Evolutionary conservation across 64 coral and sea anemone species (phyloP), one percentile per base, ranked within the genome.

Genomic region (Actinia equina): DNA sequence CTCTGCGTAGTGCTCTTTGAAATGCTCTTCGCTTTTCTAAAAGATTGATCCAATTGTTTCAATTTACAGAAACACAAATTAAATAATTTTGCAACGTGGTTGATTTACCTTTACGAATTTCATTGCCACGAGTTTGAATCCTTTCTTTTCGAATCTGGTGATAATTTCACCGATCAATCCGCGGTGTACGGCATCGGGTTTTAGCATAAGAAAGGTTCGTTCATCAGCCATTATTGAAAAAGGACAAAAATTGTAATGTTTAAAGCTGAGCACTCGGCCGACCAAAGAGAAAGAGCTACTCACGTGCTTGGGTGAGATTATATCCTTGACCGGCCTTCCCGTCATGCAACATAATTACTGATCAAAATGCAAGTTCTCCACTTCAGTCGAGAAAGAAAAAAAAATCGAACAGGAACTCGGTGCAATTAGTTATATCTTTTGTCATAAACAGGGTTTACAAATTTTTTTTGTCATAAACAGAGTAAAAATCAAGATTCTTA

Each of bases 81-180:
- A 65, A 6, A 65, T 1, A 2, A 0, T 42, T n/a, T n/a, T 49
- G 17, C 41, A 7, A 44, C 7, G 19, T 18, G 59, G 19, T 58
- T 19, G 16, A 25, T 6, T 58, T 78, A 98, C 96, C 93, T 98
- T 83, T 43, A 88, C 85, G 12, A 98, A 98, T 79, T 98, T 98
- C 88, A 98, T 95, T 26, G 96, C 96, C 86, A 98, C 96, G 62
- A 98, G 85, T 83, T 98, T 98, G 82, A 98, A 98, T 20, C 96
- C 96, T 69, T 98, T 98, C 49, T 95, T 93, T 59, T 98, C 96
- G 80, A 98, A 98, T 89, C 96, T 92, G 45, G 90, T 92, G 8
- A 98, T 90, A n/a, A 98, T 98, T 25, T 98, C 93, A 22, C 90
- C 96, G 80, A 98, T 85, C 17, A 98, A 77, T 5, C 89, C 93